Evolutionary conservation across 2,888 invertebrate genomes (phyloP), one percentile per base, ranked within the genome.

Genomic region (Drepanosiphum platanoidis): DNA sequence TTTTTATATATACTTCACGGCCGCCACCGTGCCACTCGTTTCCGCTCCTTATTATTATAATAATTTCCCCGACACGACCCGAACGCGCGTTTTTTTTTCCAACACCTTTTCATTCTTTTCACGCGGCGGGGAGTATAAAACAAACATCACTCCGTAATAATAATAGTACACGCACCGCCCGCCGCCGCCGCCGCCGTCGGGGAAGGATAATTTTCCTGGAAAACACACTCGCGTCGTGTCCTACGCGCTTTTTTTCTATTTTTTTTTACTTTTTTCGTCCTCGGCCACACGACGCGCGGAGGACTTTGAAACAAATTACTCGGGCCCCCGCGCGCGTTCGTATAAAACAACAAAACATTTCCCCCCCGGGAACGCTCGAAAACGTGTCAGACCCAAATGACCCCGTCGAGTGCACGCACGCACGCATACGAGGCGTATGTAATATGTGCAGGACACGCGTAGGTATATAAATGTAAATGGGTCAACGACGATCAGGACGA

Each of bases 341-440:
- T 42, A 42, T 13, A 30, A 61, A 78, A 78, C 39, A 64, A 64
- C 39, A 64, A 64, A 78, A 78, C 39, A 36, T 75, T 58, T 75
- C 75, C 75, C 75, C 75, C 58, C 27, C n/a, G 75, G 75, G 75
- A 75, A 75, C 52, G 34, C 15, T 75, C 15, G 39, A 52, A 75
- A 58, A 58, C 75, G 52, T 75, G 75, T 58, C 75, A 52, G 75
- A 75, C 75, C 75, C 52, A 75, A 75, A 75, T 52, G 75, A 34
- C 74, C 74, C n/a, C 11, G 74, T 27, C 36, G 36, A 46, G 36
- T 46, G 30, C 46, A 72, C 39, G 52, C 52, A 42, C 42, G 42
- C 42, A 42, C 42, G 42, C 42, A 52, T n/a, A n/a, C n/a, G n/a
- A n/a, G n/a, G n/a, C n/a, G n/a, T n/a, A n/a, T n/a, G n/a, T n/a